Base-by-base conservation (phyloP, 2,113 vertebrate genomes). In the Potamarius usumacintae region DNA sequence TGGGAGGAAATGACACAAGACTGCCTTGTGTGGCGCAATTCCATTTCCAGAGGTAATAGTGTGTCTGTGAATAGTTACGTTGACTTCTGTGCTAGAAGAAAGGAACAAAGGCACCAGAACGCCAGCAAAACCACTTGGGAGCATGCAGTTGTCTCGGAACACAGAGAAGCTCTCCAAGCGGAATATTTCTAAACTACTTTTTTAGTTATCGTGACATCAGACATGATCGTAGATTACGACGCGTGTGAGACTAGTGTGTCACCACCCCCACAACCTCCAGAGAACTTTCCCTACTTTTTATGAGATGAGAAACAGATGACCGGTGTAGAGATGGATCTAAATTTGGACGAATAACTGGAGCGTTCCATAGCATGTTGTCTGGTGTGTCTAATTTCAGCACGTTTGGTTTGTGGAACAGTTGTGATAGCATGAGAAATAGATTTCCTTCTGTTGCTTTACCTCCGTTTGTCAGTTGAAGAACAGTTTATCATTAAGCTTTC, bases 401-500 rank as follows among this genome's bases (percentile, higher is more conserved):
- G 60, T 67, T 71, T 63, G 87, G 84, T 81, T 88, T 85, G 80
- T 81, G 77, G 77, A 42, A 15, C 30, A 62, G 10, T 15, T 18
- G 76, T 3, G 52, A 55, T 30, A 2, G 78, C 78, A 30, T 34
- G 53, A 60, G 76, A 79, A 55, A 17, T 79, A 18, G 74, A 55
- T 79, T 55, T 27, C 14, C 12, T 57, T 72, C 52, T 77, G 77
- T 82, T n/a, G 76, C 80, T 67, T 60, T 77, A 50, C 27, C 76
- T 85, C 74, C 72, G 82, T 77, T 74, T 82, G 84, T 78, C 63
- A 82, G 88, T 67, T 50, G 86, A 89, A 87, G 82, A 78, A 22
- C 53, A 53, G 74, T 55, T 85, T 85, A 84, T 88, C 84, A 86
- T 89, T 87, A 89, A 67, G 85, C 55, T 53, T 50, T 55, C 80